Conservation (phyloP, 2,113 vertebrate species). For the Leptodactylus fuscus region DNA sequence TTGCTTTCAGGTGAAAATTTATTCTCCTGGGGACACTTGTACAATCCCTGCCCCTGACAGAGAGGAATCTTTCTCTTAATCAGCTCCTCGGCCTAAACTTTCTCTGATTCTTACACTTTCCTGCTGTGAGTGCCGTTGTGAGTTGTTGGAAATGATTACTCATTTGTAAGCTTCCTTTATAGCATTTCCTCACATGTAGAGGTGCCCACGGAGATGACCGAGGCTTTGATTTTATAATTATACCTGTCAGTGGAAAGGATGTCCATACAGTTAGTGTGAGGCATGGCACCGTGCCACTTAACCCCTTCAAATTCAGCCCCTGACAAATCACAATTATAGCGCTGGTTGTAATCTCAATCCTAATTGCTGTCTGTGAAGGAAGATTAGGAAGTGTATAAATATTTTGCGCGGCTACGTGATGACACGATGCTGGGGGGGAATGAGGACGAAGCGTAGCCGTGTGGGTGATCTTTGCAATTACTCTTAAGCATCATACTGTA, state of each 20-base stretch:
- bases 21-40: constrained; percentile 84
- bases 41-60: constrained; percentile 86
- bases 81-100: constrained; percentile 89
- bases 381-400: background rate
- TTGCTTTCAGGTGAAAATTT: constrained; percentile 91
- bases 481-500: no score
- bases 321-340: constrained; percentile 14
- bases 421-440: no score
- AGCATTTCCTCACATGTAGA: constrained; percentile 87
- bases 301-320: background rate
- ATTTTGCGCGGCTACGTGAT: background rate
- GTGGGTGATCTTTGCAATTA: no score
- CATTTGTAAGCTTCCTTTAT: constrained; percentile 91
- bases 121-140: constrained; percentile 86
- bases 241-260: constrained; percentile 65
- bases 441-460: no score
- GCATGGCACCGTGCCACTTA: constrained; percentile 57
- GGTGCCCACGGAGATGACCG: constrained; percentile 76
- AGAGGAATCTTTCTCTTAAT: constrained; percentile 87
- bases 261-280: constrained; percentile 62
- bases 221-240: constrained; percentile 87
- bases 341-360: background rate
- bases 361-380: background rate
- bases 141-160: constrained; percentile 89
- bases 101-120: constrained; percentile 79